A percentile compares a stretch with the other conserved stretches of the same genome.
phyloP scores from a whole-genome alignment of 2,797 vertebrate genomes.

The Galaxias olidus region DNA sequence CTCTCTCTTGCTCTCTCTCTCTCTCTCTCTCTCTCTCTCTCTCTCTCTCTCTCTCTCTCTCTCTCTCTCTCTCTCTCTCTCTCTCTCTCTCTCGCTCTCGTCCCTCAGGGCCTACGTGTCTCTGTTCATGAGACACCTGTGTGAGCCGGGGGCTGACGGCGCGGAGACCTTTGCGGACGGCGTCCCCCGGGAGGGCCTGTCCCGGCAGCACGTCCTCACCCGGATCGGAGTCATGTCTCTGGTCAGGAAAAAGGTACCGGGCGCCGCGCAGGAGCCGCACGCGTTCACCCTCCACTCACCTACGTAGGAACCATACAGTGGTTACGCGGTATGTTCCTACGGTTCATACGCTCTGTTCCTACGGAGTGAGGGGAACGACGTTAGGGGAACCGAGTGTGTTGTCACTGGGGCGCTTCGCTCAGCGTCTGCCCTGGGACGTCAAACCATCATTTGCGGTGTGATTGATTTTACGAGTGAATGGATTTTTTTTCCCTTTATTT shows the following conservation, averaged over 20 bases:
- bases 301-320: neutral
- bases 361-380: no score
- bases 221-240: constrained; percentile 98
- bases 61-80: no score
- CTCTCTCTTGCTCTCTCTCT: no score
- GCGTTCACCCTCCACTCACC: neutral
- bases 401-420: no score
- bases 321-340: no score
- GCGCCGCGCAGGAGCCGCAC: constrained; percentile 5
- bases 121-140: constrained; percentile 97
- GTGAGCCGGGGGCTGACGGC: constrained; percentile 93
- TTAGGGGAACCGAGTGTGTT: no score
- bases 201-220: constrained; percentile 95
- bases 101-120: constrained; percentile 91
- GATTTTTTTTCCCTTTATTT: neutral
- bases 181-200: constrained; percentile 93
- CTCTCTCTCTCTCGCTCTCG: neutral
- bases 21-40: no score
- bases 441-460: no score
- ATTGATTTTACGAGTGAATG: neutral
- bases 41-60: no score
- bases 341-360: no score
- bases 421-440: no score
- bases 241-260: constrained; percentile 94
- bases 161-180: constrained; percentile 97